phyloP scores from a whole-genome alignment of 1,140 invertebrate genomes.

The Muscidifurax raptorellus region DNA sequence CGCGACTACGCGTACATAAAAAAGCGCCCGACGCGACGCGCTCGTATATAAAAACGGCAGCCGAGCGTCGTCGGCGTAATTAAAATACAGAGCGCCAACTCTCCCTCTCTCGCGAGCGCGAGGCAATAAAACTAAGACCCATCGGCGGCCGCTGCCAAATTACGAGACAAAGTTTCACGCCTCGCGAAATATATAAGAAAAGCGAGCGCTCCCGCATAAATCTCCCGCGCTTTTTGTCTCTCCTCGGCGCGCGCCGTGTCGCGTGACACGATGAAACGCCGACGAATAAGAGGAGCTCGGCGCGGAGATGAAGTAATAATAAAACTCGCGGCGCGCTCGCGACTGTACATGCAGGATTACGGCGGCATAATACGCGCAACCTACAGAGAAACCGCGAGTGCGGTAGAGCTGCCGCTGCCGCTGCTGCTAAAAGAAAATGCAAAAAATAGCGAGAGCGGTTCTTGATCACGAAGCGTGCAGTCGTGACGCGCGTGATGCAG shows the following conservation, averaged over 20 bases:
- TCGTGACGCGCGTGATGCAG: too few species aligned
- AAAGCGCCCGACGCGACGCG: not conserved
- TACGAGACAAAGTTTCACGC: constrained; percentile 41
- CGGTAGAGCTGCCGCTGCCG: too few species aligned
- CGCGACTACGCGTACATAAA: constrained; percentile 4
- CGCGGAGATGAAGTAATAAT: constrained; percentile 20
- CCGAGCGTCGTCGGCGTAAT: constrained; percentile 8
- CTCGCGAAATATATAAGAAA: constrained; percentile 31
- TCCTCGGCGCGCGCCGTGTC: not conserved
- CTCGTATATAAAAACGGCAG: not conserved
- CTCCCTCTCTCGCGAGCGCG: not conserved
- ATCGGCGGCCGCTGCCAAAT: constrained; percentile 35
- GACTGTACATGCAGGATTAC: not conserved
- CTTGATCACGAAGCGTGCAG: too few species aligned
- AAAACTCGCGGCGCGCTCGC: not conserved
- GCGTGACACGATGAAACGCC: not conserved
- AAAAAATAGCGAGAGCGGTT: too few species aligned
- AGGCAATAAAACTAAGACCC: constrained; percentile 22
- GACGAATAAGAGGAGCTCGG: not conserved
- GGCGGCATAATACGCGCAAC: not conserved
- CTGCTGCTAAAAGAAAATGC: too few species aligned
- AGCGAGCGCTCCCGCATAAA: constrained; percentile 16
- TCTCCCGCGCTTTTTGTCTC: constrained; percentile 6
- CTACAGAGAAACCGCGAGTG: not conserved
- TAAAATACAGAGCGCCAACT: constrained; percentile 22